These are phyloP conservation scores for Sapayoa aenigma DNA, from an alignment of 2,113 vertebrate genomes.

Conservation along the genomic window DNA sequence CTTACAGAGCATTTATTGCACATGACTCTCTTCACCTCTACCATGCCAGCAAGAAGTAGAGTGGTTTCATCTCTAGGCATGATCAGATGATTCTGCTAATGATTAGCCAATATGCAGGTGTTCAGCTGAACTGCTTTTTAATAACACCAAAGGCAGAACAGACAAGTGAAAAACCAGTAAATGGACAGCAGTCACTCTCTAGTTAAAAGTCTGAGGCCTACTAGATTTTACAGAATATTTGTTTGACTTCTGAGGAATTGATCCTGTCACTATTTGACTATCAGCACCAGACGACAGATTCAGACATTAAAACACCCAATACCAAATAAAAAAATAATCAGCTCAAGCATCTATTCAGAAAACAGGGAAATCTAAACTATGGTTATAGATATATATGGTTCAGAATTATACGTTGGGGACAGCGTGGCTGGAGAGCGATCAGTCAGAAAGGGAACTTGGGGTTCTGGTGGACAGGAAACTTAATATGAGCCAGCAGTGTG, in stretches of 20 bases:
- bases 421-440: too few species aligned
- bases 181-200: neutral
- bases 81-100: neutral
- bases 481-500: too few species aligned
- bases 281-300: neutral
- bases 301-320: neutral
- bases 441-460: too few species aligned
- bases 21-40: neutral
- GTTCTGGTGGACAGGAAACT: too few species aligned
- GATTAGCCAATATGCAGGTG: neutral
- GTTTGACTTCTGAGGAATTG: neutral
- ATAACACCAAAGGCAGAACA: neutral
- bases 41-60: neutral
- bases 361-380: neutral
- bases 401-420: too few species aligned
- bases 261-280: neutral
- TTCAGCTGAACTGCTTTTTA: neutral
- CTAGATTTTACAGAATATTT: neutral
- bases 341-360: neutral
- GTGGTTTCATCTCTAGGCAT: neutral
- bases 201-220: neutral
- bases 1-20: neutral
- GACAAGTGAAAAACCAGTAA: neutral
- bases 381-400: too few species aligned
- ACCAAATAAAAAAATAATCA: neutral